Base-by-base conservation (phyloP, 1,140 invertebrate species). In the Pollicipes pollicipes region DNA sequence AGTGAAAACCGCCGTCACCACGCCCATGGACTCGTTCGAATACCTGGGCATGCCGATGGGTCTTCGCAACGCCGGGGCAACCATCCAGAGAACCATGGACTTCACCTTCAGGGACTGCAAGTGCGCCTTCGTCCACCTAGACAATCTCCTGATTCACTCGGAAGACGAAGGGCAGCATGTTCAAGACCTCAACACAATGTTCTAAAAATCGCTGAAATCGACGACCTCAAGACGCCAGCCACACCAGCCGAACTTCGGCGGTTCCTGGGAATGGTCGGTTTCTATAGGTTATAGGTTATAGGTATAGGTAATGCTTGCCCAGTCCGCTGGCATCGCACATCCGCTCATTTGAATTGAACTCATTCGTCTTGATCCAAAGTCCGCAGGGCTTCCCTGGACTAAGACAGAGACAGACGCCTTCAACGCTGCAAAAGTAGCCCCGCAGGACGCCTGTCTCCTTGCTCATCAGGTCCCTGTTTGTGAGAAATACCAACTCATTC, bases 211-310 rank as follows among this genome's bases (percentile, higher is more conserved):
- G 24, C 21, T 26, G 24, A 24, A 4, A 64, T 26, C 8, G 24
- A 24, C 8, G 63, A 64, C 6, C 3, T 64, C n/a, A 24, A 8
- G 63, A 6, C 24, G 24, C 63, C 63, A 4, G n/a, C 63, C 21
- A 21, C 4, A 3, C 24, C 63, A 4, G 63, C 63, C 24, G 63
- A 21, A 24, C 28, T 74, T 0, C 70, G 70, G 24, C n/a, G 70
- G 6, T 74, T 74, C 45, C 13, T 74, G 4, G 74, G 74, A 21
- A 74, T 74, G 73, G 63, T 68, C 21, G 68, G 64, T 16, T 75
- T 75, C 35, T 74, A 37, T 73, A 17, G 70, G n/a, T n/a, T n/a
- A n/a, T n/a, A n/a, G n/a, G n/a, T n/a, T n/a, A n/a, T n/a, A n/a
- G n/a, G n/a, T n/a, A n/a, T n/a, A n/a, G 1, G 4, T 16, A 16